phyloP scores from a whole-genome alignment of 2,797 vertebrate species.

The Leucoraja ocellata region DNA sequence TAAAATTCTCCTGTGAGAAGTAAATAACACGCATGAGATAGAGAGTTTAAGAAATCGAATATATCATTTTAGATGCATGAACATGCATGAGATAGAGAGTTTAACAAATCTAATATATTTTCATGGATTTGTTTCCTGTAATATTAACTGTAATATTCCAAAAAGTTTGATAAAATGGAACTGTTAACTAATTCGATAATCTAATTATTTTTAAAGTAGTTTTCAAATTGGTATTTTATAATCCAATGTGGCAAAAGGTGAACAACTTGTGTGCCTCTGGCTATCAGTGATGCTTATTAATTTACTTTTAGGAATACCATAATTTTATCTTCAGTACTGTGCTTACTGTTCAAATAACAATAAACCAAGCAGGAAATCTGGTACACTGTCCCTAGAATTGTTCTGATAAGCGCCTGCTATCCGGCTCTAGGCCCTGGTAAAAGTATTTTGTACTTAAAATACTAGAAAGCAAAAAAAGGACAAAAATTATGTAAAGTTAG shows the following conservation, averaged over 20 bases:
- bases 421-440: no score
- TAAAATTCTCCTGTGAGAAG: neutral
- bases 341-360: neutral
- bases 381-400: neutral
- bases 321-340: neutral
- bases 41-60: neutral
- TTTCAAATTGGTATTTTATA: neutral
- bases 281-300: neutral
- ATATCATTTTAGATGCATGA: neutral
- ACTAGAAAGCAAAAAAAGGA: no score
- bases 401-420: neutral
- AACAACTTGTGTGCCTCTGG: neutral
- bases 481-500: no score
- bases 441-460: no score
- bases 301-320: neutral
- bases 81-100: neutral
- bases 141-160: neutral
- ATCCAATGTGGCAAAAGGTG: neutral
- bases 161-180: neutral
- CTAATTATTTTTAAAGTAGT: neutral
- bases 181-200: neutral
- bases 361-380: constrained; percentile 6
- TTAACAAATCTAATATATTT: neutral
- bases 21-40: neutral
- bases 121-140: neutral